Percentiles rank a stretch among this genome's conserved stretches.
These are phyloP conservation scores for Drosophila antonietae DNA, from an alignment of 2,888 invertebrate species.

Conservation along the genomic window DNA sequence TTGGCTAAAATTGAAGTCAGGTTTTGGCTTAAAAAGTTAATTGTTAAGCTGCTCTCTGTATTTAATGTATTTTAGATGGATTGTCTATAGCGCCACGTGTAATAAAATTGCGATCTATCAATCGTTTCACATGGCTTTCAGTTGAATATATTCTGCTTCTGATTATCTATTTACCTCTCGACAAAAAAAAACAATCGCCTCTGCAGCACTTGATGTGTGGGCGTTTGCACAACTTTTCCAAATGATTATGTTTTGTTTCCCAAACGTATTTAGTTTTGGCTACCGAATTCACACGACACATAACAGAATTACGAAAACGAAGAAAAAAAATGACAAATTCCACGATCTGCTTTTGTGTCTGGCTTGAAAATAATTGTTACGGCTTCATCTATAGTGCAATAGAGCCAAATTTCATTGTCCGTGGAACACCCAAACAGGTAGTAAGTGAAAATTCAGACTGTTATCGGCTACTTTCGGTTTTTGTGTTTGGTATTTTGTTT, in stretches of 20 bases:
- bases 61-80: too few relatives aligned
- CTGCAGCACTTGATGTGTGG: slow-evolving; percentile 59
- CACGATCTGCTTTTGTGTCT: slow-evolving; percentile 40
- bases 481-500: slow-evolving; percentile 18
- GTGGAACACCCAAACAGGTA: slow-evolving; percentile 50
- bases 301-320: slow-evolving; percentile 2
- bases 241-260: slow-evolving; percentile 40
- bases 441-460: slow-evolving; percentile 58
- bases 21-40: too few relatives aligned
- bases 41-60: too few relatives aligned
- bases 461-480: slow-evolving; percentile 53
- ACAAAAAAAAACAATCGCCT: slow-evolving; percentile 25
- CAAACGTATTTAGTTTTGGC: slow-evolving; percentile 19
- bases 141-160: not conserved
- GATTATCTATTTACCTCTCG: not conserved
- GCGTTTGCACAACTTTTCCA: slow-evolving; percentile 57
- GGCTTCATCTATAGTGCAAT: slow-evolving; percentile 41
- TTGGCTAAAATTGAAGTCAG: not conserved
- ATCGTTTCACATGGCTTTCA: not conserved
- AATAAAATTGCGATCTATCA: slow-evolving; percentile 9
- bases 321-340: slow-evolving; percentile 26
- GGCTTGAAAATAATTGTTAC: slow-evolving; percentile 52
- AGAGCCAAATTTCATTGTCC: slow-evolving; percentile 44
- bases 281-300: slow-evolving; percentile 59
- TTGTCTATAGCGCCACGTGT: not conserved